Evolutionary conservation across 2,888 invertebrate species (phyloP).

Genomic region (Amiota mariae): DNA sequence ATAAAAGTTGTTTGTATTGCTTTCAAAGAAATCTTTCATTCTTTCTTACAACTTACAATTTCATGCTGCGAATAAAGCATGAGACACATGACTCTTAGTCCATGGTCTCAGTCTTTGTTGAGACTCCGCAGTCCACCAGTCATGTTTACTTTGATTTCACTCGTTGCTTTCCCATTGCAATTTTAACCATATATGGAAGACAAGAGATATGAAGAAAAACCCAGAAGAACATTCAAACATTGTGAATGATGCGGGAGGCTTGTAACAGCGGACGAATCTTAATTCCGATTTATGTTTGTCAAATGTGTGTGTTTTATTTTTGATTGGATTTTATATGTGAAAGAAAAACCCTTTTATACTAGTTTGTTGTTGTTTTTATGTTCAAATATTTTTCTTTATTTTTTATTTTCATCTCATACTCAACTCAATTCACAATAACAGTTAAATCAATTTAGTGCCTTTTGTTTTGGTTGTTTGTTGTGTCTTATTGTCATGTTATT

Average conservation of each 20-base stretch:
- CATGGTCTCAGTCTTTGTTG: constrained; percentile 42
- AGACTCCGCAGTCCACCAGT: constrained; percentile 54
- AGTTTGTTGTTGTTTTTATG: background rate
- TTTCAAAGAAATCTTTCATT: constrained; percentile 1
- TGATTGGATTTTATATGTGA: constrained; percentile 16
- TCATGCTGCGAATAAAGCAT: background rate
- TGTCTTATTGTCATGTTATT: background rate
- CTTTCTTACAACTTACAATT: background rate
- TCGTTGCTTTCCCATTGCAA: constrained; percentile 41
- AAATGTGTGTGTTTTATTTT: constrained; percentile 17
- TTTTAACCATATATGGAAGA: constrained; percentile 60
- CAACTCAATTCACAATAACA: constrained; percentile 13
- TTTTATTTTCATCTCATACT: background rate
- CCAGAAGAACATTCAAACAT: background rate
- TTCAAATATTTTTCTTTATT: background rate
- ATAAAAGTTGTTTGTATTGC: constrained; percentile 34
- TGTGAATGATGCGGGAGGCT: background rate
- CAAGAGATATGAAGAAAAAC: background rate
- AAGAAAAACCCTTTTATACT: constrained; percentile 8
- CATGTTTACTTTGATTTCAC: constrained; percentile 19
- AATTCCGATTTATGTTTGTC: constrained; percentile 30
- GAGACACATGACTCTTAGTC: background rate
- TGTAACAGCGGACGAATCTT: constrained; percentile 17
- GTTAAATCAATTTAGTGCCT: constrained; percentile 14
- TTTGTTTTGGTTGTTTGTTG: background rate